Base-by-base conservation (phyloP, 2,888 invertebrate species). In the Hofmannophila pseudospretella region DNA sequence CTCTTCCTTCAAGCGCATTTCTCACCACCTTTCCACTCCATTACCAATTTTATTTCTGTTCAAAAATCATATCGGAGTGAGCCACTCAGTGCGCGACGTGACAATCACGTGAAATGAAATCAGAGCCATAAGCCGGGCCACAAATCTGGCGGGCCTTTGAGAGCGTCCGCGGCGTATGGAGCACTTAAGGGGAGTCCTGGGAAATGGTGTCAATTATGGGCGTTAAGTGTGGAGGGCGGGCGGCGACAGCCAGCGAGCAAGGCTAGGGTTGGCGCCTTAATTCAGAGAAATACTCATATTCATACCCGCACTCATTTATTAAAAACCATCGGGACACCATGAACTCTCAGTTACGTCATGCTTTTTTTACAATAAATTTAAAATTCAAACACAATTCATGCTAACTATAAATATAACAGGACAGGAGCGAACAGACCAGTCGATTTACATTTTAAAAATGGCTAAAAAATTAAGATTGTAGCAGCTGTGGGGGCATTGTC, bases 141-240 rank as follows among this genome's bases (percentile, higher is more conserved):
- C 77, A 80, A 81, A 81, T 81, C 80, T 78, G 58, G 58, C 61
- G 61, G 59, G 65, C 65, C 75, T 73, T 77, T 71, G 71, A 77
- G 68, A 57, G 54, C 56, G 58, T 58, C 50, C 57, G 62, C 64
- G 70, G 61, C 58, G 38, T 36, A 39, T 38, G 42, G 65, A 76
- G 85, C 82, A 81, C 80, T 82, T 81, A 77, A 74, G 75, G 77
- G 71, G 74, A 51, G 67, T 62, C 61, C 55, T 60, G 63, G 23
- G 61, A 70, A 85, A 84, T 77, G 84, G 75, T 80, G 84, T 78
- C 86, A 86, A 86, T 86, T 86, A 86, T 77, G 77, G 75, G 57
- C 58, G 77, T 67, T 82, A 79, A 84, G 84, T 80, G 84, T 68
- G 66, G 62, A 61, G 64, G 55, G 44, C 50, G 36, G 47, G 39